Percentiles rank a stretch among this genome's conserved stretches.
phyloP scores from a whole-genome alignment of 2,113 vertebrate species.

The Pluvialis apricaria region DNA sequence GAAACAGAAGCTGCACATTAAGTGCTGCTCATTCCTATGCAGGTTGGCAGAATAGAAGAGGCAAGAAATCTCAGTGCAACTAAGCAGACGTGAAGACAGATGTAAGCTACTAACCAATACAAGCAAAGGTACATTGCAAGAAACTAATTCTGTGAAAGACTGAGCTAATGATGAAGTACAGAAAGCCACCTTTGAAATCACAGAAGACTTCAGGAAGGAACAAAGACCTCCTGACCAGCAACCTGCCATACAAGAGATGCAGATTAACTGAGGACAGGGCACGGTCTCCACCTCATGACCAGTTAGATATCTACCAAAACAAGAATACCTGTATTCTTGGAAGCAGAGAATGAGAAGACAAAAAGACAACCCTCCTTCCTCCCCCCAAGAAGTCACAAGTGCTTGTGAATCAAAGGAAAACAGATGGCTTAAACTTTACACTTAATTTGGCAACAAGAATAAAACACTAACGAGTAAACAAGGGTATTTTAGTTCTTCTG shows the following conservation, averaged over 20 bases:
- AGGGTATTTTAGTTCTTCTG: fast-evolving
- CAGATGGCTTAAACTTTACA: neutral
- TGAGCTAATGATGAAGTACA: neutral
- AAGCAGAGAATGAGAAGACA: neutral
- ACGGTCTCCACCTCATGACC: neutral
- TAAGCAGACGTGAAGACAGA: neutral
- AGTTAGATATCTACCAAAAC: neutral
- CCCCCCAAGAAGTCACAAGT: neutral
- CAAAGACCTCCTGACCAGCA: neutral
- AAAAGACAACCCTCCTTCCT: neutral
- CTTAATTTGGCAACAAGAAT: neutral
- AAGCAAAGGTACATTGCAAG: neutral
- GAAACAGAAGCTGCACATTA: neutral
- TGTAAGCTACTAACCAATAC: neutral
- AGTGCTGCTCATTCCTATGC: neutral
- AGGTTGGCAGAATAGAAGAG: neutral
- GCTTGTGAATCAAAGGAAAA: neutral
- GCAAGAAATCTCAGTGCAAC: neutral
- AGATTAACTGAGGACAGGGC: neutral
- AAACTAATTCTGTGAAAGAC: neutral
- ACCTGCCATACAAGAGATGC: neutral
- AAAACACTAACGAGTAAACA: neutral
- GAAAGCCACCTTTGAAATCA: neutral
- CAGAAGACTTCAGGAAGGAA: neutral
- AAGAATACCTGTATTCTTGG: neutral